Percentiles rank a stretch among this genome's conserved stretches.
Conservation (phyloP, 1,140 invertebrate species). For the Pollicipes pollicipes region DNA sequence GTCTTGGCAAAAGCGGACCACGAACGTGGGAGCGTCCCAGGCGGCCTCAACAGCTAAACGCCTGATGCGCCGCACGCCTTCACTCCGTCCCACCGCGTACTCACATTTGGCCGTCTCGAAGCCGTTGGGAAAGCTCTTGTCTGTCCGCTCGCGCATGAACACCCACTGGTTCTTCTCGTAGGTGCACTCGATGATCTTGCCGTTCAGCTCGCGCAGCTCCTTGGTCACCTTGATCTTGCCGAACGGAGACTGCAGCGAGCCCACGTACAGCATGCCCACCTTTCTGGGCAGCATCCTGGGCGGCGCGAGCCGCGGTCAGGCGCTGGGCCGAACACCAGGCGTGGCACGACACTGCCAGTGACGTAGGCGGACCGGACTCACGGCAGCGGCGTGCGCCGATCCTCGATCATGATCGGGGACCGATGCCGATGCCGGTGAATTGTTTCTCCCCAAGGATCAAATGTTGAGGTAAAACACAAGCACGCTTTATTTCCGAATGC, state of each 20-base stretch:
- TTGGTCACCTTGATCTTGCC: slow-evolving; percentile 55
- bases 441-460: too few relatives aligned
- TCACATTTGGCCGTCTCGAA: slow-evolving; percentile 57
- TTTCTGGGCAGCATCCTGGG: slow-evolving; percentile 49
- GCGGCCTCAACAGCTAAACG: not conserved
- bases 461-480: too few relatives aligned
- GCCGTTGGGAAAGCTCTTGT: slow-evolving; percentile 92
- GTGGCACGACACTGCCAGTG: slow-evolving; percentile 3
- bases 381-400: too few relatives aligned
- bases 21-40: not conserved
- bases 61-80: not conserved
- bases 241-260: slow-evolving; percentile 45
- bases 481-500: too few relatives aligned
- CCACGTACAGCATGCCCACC: slow-evolving; percentile 62
- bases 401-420: too few relatives aligned
- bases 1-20: not conserved
- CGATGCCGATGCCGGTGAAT: too few relatives aligned
- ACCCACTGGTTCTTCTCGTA: slow-evolving; percentile 55
- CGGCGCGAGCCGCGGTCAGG: slow-evolving; percentile 7
- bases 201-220: slow-evolving; percentile 55
- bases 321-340: not conserved
- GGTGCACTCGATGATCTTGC: slow-evolving; percentile 94
- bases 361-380: slow-evolving; percentile 18
- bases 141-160: slow-evolving; percentile 88
- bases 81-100: slow-evolving; percentile 11